Conservation (phyloP, 2,888 invertebrate genomes). For the Cremastinae sp. region DNA sequence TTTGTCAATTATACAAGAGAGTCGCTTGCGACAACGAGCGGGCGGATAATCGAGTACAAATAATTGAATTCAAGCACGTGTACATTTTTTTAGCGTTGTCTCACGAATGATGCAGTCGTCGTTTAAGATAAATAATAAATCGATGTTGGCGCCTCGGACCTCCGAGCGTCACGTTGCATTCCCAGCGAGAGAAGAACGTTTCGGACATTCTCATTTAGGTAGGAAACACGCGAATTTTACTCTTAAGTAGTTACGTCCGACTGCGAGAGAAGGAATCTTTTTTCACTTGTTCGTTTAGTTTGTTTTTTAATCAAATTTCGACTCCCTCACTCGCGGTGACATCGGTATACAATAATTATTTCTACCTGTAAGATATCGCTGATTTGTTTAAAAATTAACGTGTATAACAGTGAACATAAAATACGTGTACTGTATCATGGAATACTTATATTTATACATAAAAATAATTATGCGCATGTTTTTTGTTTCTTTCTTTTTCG, state of each 20-base stretch:
- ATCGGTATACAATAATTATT: slow-evolving; percentile 53
- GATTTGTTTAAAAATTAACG: slow-evolving; percentile 57
- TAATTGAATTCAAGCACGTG: slow-evolving; percentile 60
- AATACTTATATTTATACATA: slow-evolving; percentile 61
- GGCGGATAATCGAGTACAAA: slow-evolving; percentile 60
- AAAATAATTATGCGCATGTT: slow-evolving; percentile 56
- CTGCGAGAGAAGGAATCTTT: slow-evolving; percentile 28
- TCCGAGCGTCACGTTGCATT: slow-evolving; percentile 8
- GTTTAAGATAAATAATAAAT: slow-evolving; percentile 24
- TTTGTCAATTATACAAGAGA: slow-evolving; percentile 5
- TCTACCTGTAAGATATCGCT: slow-evolving; percentile 58
- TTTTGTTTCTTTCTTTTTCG: slow-evolving; percentile 21
- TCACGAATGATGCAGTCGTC: slow-evolving; percentile 47
- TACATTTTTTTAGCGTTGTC: slow-evolving; percentile 55
- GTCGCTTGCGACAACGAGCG: slow-evolving; percentile 46
- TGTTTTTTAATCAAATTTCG: neutral
- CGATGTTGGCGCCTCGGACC: slow-evolving; percentile 24
- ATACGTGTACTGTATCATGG: slow-evolving; percentile 57
- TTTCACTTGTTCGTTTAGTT: neutral
- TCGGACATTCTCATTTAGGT: slow-evolving; percentile 47
- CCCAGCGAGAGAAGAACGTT: slow-evolving; percentile 15
- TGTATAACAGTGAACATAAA: slow-evolving; percentile 61
- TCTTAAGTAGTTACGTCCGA: slow-evolving; percentile 51
- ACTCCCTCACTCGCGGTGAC: slow-evolving; percentile 30
- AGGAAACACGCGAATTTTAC: slow-evolving; percentile 49